phyloP scores from a whole-genome alignment of 2,797 vertebrate species.

The Xenentodon cancila region DNA sequence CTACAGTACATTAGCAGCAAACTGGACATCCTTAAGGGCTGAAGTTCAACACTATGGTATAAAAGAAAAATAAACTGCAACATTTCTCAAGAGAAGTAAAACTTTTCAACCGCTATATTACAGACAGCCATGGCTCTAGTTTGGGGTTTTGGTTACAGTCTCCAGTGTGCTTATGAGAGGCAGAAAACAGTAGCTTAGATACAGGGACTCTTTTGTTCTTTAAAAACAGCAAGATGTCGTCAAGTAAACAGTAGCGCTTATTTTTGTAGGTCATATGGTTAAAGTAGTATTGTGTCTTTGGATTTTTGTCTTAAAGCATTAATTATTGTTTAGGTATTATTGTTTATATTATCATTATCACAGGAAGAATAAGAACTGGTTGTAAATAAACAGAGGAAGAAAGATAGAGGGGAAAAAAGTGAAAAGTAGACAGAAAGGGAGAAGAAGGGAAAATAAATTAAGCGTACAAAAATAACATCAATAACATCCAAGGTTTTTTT shows the following conservation, averaged over 20 bases:
- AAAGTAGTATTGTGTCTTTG: slow-evolving; percentile 99
- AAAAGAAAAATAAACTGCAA: slow-evolving; percentile 78
- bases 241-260: slow-evolving; percentile 99
- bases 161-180: slow-evolving; percentile 95
- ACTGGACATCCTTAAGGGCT: slow-evolving; percentile 92
- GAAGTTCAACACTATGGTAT: slow-evolving; percentile 80
- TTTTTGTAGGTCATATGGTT: slow-evolving; percentile 93
- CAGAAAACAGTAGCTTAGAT: slow-evolving; percentile 94
- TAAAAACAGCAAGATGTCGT: slow-evolving; percentile 97
- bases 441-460: slow-evolving; percentile 80
- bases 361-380: slow-evolving; percentile 83
- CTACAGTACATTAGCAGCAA: slow-evolving; percentile 92
- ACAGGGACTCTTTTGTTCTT: slow-evolving; percentile 89
- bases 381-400: slow-evolving; percentile 74
- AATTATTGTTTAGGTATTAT: slow-evolving; percentile 87
- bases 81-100: slow-evolving; percentile 83
- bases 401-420: slow-evolving; percentile 65
- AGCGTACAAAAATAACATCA: slow-evolving; percentile 92
- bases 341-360: slow-evolving; percentile 87
- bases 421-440: slow-evolving; percentile 63
- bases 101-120: slow-evolving; percentile 87
- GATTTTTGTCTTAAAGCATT: slow-evolving; percentile 99
- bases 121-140: slow-evolving; percentile 88
- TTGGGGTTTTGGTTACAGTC: slow-evolving; percentile 90
- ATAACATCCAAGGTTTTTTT: slow-evolving; percentile 77